phyloP scores from a whole-genome alignment of 1,140 invertebrate species.

The Heterodera carotae region DNA sequence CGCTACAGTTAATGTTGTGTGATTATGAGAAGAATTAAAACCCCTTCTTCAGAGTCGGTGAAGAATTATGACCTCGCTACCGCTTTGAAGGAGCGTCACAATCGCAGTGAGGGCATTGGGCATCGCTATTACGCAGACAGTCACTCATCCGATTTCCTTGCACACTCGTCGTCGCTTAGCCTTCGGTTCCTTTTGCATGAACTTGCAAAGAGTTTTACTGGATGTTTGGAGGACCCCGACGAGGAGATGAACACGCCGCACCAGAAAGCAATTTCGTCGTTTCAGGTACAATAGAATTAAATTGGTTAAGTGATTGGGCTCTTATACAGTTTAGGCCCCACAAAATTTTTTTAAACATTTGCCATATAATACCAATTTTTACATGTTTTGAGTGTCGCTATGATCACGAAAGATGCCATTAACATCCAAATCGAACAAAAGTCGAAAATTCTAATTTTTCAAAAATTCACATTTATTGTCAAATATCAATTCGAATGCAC shows the following conservation, averaged over 20 bases:
- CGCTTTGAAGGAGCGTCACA: slow-evolving; percentile 3
- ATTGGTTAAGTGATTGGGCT: too few relatives aligned
- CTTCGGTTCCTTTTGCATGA: neutral
- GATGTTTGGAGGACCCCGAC: neutral
- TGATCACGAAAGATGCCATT: too few relatives aligned
- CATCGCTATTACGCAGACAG: slow-evolving; percentile 5
- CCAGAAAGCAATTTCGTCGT: neutral
- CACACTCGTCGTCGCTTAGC: slow-evolving; percentile 3
- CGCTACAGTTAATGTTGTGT: neutral
- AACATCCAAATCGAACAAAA: too few relatives aligned
- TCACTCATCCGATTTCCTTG: slow-evolving; percentile 5
- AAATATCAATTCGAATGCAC: too few relatives aligned
- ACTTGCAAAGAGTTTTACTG: neutral
- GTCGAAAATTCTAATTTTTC: too few relatives aligned
- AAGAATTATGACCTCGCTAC: slow-evolving; percentile 14
- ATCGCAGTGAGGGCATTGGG: neutral
- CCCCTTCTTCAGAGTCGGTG: neutral
- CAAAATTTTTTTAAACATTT: too few relatives aligned
- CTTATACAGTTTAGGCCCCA: too few relatives aligned
- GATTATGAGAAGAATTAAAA: neutral
- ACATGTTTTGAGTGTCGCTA: too few relatives aligned
- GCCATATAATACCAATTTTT: too few relatives aligned
- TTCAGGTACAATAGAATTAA: too few relatives aligned
- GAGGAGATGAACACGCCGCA: slow-evolving; percentile 13
- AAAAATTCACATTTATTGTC: too few relatives aligned